A percentile compares a stretch with the other conserved stretches of the same genome.
Conservation (phyloP, 2,888 invertebrate genomes). For the Deladenus siricidicola region DNA sequence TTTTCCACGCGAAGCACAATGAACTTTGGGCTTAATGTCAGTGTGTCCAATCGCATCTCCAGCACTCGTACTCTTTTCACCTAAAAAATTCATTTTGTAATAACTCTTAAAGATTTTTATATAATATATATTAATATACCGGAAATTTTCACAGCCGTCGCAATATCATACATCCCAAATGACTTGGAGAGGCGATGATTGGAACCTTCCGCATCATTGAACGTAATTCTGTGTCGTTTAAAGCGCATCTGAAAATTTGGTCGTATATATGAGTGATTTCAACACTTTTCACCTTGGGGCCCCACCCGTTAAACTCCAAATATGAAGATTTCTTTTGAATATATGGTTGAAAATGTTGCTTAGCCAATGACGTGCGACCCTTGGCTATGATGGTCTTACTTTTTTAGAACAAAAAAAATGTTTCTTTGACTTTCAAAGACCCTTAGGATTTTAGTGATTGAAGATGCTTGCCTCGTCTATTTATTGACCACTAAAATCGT, state of each 20-base stretch:
- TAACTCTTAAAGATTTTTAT: neutral
- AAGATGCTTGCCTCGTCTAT: too few relatives aligned
- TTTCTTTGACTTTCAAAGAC: too few relatives aligned
- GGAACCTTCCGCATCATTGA: neutral
- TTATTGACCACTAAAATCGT: too few relatives aligned
- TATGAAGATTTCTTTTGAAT: too few relatives aligned
- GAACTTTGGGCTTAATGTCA: neutral
- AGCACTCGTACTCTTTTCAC: neutral
- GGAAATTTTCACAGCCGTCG: constrained; percentile 2
- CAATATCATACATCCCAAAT: constrained; percentile 7
- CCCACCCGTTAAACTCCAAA: too few relatives aligned
- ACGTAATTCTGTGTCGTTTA: neutral
- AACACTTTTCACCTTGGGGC: too few relatives aligned
- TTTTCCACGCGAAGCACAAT: constrained; percentile 6
- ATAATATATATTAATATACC: neutral
- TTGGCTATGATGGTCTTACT: too few relatives aligned
- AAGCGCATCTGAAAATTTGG: neutral
- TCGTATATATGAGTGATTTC: too few relatives aligned
- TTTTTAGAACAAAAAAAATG: too few relatives aligned
- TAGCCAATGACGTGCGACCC: too few relatives aligned
- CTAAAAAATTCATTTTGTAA: neutral
- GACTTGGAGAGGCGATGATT: neutral
- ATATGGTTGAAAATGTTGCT: too few relatives aligned
- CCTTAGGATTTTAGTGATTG: too few relatives aligned
- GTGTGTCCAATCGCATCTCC: neutral